phyloP scores from a whole-genome alignment of 2,888 invertebrate genomes.

The Pachycephus smyrnensis region DNA sequence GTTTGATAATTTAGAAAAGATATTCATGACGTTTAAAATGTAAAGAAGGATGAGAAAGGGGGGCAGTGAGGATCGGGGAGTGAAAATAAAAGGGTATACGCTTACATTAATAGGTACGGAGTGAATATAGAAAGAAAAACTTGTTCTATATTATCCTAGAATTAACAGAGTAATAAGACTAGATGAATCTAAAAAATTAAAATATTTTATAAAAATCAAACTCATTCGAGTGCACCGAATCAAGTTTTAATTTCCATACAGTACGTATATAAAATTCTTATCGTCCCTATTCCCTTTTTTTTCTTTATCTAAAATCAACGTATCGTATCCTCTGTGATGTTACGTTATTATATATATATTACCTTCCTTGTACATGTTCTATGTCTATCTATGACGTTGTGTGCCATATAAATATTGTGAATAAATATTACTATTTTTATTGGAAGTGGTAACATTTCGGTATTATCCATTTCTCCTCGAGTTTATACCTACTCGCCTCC shows the following conservation, averaged over 20 bases:
- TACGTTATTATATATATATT: background rate
- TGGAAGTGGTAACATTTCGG: background rate
- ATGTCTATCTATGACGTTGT: background rate
- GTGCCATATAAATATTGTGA: background rate
- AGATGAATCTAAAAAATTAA: conserved; percentile 31
- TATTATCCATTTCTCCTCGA: background rate
- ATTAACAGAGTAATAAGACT: conserved; percentile 32
- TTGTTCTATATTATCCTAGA: conserved; percentile 18
- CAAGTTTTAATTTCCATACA: background rate
- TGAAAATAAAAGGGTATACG: background rate
- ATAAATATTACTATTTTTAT: conserved; percentile 2
- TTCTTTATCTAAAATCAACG: background rate
- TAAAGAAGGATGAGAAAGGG: background rate
- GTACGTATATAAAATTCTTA: background rate
- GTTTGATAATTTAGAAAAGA: conserved; percentile 1
- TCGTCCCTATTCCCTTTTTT: background rate
- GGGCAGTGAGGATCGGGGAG: background rate
- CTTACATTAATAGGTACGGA: background rate
- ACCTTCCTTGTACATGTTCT: background rate
- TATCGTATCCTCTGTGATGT: conserved; percentile 6
- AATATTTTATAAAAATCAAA: conserved; percentile 16
- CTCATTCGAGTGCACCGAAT: background rate
- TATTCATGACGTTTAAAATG: conserved; percentile 1
- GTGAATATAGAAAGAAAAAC: conserved; percentile 17
- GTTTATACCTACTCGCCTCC: background rate